phyloP scores from a whole-genome alignment of 2,797 vertebrate genomes.

The Discoglossus pictus region DNA sequence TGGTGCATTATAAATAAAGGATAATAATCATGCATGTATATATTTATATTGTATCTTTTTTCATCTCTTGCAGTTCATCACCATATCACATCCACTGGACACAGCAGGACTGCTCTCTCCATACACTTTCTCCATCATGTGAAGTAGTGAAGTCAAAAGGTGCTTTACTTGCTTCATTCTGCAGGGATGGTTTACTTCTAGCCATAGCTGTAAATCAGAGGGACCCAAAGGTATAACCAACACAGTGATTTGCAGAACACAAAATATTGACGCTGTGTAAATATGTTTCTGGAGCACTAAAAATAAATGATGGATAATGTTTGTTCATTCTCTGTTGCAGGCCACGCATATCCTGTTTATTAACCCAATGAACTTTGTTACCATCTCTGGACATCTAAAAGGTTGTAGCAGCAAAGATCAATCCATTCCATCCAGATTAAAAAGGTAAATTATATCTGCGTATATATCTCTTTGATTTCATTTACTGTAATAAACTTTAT shows the following conservation, averaged over 20 bases:
- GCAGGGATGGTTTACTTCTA: slow-evolving; percentile 82
- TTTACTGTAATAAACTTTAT: too few species aligned
- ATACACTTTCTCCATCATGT: slow-evolving; percentile 74
- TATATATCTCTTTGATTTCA: too few species aligned
- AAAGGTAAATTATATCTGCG: slow-evolving; percentile 78
- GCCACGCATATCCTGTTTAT: slow-evolving; percentile 88
- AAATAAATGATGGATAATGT: background rate
- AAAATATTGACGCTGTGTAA: background rate
- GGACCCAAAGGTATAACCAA: slow-evolving; percentile 78
- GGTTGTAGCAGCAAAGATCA: slow-evolving; percentile 85
- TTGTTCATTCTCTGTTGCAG: slow-evolving; percentile 63
- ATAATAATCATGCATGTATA: too few species aligned
- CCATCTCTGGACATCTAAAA: slow-evolving; percentile 78
- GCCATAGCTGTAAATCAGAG: slow-evolving; percentile 88
- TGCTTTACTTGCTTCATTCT: slow-evolving; percentile 81
- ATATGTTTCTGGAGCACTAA: background rate
- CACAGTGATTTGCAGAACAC: background rate
- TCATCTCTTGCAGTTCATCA: slow-evolving; percentile 63
- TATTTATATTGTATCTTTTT: background rate
- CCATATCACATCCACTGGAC: slow-evolving; percentile 78
- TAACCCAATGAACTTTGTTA: slow-evolving; percentile 85
- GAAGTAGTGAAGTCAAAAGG: slow-evolving; percentile 86
- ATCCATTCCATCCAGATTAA: slow-evolving; percentile 76
- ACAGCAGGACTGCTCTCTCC: slow-evolving; percentile 75
- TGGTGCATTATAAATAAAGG: too few species aligned